These are phyloP conservation scores for Odontocerum albicorne DNA, from an alignment of 2,888 invertebrate genomes.

Conservation along the genomic window DNA sequence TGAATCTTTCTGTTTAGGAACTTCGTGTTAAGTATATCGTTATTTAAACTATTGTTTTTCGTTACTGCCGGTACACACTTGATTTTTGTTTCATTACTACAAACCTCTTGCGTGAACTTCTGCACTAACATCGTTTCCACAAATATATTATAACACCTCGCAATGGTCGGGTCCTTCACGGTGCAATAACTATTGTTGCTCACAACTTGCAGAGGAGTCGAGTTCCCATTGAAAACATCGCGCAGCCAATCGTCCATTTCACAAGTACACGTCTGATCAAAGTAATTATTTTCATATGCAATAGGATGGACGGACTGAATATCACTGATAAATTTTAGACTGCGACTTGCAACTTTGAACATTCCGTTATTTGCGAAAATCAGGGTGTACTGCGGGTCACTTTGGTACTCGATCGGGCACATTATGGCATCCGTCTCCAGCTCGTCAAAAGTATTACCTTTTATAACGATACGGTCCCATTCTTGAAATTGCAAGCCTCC, in stretches of 20 bases:
- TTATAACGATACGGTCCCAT: slow-evolving; percentile 65
- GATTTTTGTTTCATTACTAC: slow-evolving; percentile 54
- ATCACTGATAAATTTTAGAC: slow-evolving; percentile 60
- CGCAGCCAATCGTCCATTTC: slow-evolving; percentile 61
- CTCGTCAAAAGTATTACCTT: slow-evolving; percentile 65
- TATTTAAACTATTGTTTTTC: slow-evolving; percentile 43
- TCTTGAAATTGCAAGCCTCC: slow-evolving; percentile 65
- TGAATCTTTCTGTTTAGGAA: slow-evolving; percentile 48
- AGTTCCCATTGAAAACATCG: slow-evolving; percentile 49
- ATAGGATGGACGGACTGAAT: slow-evolving; percentile 2
- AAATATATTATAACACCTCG: slow-evolving; percentile 65
- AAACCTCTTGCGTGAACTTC: slow-evolving; percentile 64
- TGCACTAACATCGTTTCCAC: slow-evolving; percentile 64
- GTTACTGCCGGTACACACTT: slow-evolving; percentile 59
- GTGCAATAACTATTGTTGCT: slow-evolving; percentile 64
- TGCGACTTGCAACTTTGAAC: slow-evolving; percentile 52
- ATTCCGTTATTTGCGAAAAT: slow-evolving; percentile 62
- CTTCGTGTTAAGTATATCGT: slow-evolving; percentile 52
- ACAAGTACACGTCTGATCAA: slow-evolving; percentile 65
- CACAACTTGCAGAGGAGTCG: slow-evolving; percentile 49
- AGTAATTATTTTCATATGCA: slow-evolving; percentile 63
- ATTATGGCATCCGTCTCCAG: slow-evolving; percentile 53
- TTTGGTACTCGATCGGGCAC: background rate
- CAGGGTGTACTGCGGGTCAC: no score
- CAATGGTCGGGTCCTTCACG: slow-evolving; percentile 57